Conservation (phyloP, 2,113 vertebrate species). For the Panthera tigris region DNA sequence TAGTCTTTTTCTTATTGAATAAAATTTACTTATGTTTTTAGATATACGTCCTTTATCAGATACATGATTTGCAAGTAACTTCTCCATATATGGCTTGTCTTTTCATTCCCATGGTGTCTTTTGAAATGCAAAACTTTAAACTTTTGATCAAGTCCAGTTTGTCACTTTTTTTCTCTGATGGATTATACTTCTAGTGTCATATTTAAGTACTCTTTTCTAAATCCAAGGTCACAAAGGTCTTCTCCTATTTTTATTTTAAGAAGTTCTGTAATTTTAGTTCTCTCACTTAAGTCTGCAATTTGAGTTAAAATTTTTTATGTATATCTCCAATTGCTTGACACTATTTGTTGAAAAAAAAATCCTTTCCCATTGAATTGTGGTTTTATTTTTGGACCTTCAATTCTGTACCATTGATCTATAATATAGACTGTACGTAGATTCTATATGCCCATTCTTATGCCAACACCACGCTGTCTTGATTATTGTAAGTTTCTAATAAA, state of each 20-base stretch:
- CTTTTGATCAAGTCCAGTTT: neutral
- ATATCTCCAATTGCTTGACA: neutral
- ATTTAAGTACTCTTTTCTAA: neutral
- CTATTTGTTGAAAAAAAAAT: neutral
- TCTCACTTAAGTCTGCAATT: neutral
- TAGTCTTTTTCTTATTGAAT: neutral
- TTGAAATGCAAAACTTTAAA: neutral
- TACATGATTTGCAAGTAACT: neutral
- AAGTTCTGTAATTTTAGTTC: neutral
- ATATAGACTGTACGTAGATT: neutral
- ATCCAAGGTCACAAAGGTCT: neutral
- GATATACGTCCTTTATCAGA: neutral
- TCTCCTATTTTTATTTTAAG: conserved; percentile 8
- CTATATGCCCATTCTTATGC: neutral
- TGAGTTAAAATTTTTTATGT: neutral
- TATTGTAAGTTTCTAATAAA: neutral
- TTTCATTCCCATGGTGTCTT: neutral
- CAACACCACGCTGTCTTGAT: neutral
- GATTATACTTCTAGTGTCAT: neutral
- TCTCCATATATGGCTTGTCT: neutral
- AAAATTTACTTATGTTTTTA: neutral
- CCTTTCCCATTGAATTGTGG: neutral
- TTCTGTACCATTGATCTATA: neutral
- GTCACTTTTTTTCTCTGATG: neutral
- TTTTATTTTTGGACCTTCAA: neutral